These are phyloP conservation scores for Lamellibrachia satsuma DNA, from an alignment of 2,888 invertebrate genomes.

Conservation along the genomic window DNA sequence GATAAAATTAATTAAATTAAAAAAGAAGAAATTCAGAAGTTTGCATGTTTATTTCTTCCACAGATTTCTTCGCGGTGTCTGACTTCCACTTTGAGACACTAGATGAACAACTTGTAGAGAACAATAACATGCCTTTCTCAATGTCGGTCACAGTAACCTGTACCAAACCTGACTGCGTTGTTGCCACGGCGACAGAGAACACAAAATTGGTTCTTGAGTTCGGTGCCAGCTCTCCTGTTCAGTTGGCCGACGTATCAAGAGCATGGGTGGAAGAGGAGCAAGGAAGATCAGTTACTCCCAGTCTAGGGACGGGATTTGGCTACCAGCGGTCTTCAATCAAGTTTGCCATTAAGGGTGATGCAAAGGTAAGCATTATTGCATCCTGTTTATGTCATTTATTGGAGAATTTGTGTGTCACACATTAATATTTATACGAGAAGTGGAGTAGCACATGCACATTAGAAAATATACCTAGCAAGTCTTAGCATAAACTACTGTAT, in stretches of 20 bases:
- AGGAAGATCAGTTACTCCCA: neutral
- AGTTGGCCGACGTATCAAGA: neutral
- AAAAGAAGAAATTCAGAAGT: neutral
- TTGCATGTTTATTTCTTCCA: neutral
- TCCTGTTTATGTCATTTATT: neutral
- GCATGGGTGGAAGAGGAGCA: neutral
- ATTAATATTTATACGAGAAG: neutral
- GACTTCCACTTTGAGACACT: neutral
- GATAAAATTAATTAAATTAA: neutral
- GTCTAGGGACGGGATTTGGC: neutral
- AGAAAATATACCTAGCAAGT: too few species aligned
- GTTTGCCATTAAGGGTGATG: neutral
- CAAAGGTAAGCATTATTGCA: neutral
- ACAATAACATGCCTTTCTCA: neutral
- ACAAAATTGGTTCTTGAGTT: neutral
- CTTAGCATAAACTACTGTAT: too few species aligned
- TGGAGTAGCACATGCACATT: neutral
- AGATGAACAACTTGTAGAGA: neutral
- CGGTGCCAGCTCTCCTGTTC: neutral
- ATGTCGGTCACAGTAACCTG: neutral
- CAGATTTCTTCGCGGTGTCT: neutral
- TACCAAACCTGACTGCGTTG: neutral
- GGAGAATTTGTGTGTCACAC: neutral
- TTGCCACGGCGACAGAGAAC: neutral
- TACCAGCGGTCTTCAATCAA: neutral